Conservation (phyloP, 2,113 vertebrate genomes). For the Nothoprocta perdicaria region DNA sequence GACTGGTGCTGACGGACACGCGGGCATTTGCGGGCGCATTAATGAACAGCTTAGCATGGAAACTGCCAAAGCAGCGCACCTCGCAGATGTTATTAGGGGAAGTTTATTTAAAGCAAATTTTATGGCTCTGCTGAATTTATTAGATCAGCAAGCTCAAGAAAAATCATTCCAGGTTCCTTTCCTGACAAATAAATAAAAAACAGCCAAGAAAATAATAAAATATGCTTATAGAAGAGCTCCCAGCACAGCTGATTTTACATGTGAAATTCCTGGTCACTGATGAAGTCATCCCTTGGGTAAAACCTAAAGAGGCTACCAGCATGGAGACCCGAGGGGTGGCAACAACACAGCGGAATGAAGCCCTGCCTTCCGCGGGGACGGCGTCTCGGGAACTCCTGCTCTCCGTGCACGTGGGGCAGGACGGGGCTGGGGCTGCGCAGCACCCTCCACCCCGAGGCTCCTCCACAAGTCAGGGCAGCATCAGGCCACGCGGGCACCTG, state of each 20-base stretch:
- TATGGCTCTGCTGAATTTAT: background rate
- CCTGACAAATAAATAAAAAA: background rate
- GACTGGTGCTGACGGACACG: slow-evolving; percentile 51
- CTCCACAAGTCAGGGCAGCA: too few species aligned
- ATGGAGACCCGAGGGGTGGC: background rate
- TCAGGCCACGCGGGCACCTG: too few species aligned
- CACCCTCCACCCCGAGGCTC: too few species aligned
- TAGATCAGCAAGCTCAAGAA: background rate
- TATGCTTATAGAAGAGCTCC: background rate
- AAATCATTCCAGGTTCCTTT: background rate
- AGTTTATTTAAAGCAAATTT: slow-evolving; percentile 22
- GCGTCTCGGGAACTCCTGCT: background rate
- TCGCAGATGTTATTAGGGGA: background rate
- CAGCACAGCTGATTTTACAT: background rate
- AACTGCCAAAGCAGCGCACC: background rate
- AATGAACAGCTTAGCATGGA: slow-evolving; percentile 61
- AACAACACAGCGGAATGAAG: background rate
- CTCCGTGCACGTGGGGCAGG: too few species aligned
- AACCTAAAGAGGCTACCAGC: background rate
- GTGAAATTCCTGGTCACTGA: background rate
- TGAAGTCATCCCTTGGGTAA: background rate
- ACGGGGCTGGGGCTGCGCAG: too few species aligned
- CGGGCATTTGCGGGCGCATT: slow-evolving; percentile 10
- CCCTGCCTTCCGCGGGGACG: background rate
- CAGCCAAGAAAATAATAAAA: background rate